A percentile compares a stretch with the other conserved stretches of the same genome.
Conservation (phyloP, 2,888 invertebrate genomes). For the Calameuta pallipes region DNA sequence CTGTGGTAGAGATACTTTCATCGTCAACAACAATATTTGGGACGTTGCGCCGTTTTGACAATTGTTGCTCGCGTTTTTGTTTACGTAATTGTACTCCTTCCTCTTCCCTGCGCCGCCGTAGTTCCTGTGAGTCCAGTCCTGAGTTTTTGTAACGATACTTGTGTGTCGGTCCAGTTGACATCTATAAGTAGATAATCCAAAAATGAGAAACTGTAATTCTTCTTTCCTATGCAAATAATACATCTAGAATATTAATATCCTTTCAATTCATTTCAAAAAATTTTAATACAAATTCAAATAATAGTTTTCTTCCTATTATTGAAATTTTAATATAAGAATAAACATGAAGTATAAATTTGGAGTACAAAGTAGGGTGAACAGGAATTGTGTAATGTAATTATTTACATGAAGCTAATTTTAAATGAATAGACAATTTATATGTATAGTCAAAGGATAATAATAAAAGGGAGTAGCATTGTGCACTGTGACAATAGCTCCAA, state of each 20-base stretch:
- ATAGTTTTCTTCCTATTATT: too few species aligned
- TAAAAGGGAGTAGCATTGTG: background rate
- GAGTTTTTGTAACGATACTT: slow-evolving; percentile 95
- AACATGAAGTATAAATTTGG: background rate
- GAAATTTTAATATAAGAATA: slow-evolving; percentile 1
- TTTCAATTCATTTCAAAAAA: background rate
- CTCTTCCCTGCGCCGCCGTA: slow-evolving; percentile 92
- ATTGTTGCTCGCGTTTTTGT: slow-evolving; percentile 94
- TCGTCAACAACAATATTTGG: slow-evolving; percentile 58
- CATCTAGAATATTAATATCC: background rate
- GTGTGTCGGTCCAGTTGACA: slow-evolving; percentile 82
- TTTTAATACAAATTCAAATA: background rate
- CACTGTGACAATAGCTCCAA: background rate
- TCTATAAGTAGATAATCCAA: slow-evolving; percentile 66
- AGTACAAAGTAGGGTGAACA: slow-evolving; percentile 6
- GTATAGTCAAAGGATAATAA: background rate
- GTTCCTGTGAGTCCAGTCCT: slow-evolving; percentile 90
- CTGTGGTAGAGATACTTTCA: slow-evolving; percentile 48
- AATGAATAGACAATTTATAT: background rate
- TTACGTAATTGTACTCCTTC: slow-evolving; percentile 96
- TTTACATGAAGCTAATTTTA: background rate
- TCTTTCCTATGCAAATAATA: background rate
- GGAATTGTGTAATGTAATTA: background rate
- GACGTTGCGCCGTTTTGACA: slow-evolving; percentile 93
- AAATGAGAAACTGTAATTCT: background rate